Percentiles rank a stretch among this genome's conserved stretches.
These are phyloP conservation scores for Echinarachnius parma DNA, from an alignment of 53 echinoderm and acorn worm genomes.

Conservation along the genomic window DNA sequence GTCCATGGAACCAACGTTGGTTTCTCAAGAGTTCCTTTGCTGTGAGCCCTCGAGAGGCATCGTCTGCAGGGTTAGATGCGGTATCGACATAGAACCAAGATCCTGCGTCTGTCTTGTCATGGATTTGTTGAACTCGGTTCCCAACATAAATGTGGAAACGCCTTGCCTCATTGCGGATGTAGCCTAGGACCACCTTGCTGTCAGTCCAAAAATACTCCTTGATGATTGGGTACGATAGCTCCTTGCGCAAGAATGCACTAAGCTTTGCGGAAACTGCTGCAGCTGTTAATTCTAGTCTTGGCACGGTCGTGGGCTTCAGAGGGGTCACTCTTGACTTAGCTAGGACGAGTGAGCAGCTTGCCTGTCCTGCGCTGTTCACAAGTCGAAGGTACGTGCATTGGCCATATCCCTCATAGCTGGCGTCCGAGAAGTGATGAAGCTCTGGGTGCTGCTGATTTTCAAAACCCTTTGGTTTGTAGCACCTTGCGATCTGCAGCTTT, in stretches of 20 bases:
- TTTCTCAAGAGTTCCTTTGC: slow-evolving; percentile 14
- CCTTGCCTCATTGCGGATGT: slow-evolving; percentile 49
- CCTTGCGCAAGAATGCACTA: slow-evolving; percentile 45
- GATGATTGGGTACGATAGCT: slow-evolving; percentile 41
- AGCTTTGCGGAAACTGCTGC: slow-evolving; percentile 59
- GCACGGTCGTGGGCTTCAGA: slow-evolving; percentile 44
- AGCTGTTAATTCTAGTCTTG: slow-evolving; percentile 55
- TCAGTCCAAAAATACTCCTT: slow-evolving; percentile 61
- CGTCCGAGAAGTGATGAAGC: slow-evolving; percentile 44
- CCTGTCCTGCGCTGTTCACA: slow-evolving; percentile 30
- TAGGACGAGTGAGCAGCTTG: slow-evolving; percentile 49
- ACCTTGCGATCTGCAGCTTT: slow-evolving; percentile 25
- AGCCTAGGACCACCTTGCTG: slow-evolving; percentile 53
- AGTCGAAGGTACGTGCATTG: slow-evolving; percentile 57
- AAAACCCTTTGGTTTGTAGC: slow-evolving; percentile 51
- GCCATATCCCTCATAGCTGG: slow-evolving; percentile 35
- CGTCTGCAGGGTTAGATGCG: slow-evolving; percentile 46
- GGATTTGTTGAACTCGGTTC: slow-evolving; percentile 53
- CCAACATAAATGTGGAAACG: slow-evolving; percentile 60
- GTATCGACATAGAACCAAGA: slow-evolving; percentile 52
- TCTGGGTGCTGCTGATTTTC: slow-evolving; percentile 29
- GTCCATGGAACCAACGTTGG: slow-evolving; percentile 46
- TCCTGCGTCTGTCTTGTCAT: slow-evolving; percentile 20
- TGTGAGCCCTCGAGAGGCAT: slow-evolving; percentile 39
- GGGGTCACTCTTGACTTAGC: slow-evolving; percentile 64